These are phyloP conservation scores for Leptopilina syphax DNA, from an alignment of 2,888 invertebrate species.

Conservation along the genomic window DNA sequence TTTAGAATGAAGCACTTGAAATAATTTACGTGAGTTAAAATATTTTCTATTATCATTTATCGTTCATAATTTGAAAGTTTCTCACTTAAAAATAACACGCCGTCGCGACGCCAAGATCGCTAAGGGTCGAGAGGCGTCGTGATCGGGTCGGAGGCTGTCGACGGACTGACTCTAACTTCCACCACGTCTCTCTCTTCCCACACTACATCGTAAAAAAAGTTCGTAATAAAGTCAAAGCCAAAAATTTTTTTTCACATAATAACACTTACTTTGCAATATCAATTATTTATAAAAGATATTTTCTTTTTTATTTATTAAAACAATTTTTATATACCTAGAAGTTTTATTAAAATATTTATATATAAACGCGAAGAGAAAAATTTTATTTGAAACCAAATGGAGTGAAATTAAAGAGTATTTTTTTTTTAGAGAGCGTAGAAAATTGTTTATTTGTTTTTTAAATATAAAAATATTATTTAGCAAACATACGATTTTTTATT, in stretches of 20 bases:
- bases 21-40: not conserved
- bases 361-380: too few species aligned
- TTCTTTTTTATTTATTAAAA: not conserved
- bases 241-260: not conserved
- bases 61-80: conserved; percentile 14
- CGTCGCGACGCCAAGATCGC: conserved; percentile 49
- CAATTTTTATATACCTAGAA: too few species aligned
- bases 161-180: conserved; percentile 70
- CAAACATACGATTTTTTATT: too few species aligned
- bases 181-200: conserved; percentile 51
- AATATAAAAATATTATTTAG: too few species aligned
- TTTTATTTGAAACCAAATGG: too few species aligned
- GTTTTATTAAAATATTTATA: too few species aligned
- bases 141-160: conserved; percentile 73
- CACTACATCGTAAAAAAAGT: conserved; percentile 51
- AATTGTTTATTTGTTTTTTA: too few species aligned
- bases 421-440: too few species aligned
- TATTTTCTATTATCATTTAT: not conserved
- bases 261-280: not conserved
- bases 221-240: conserved; percentile 41
- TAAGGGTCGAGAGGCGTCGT: conserved; percentile 63
- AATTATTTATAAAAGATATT: not conserved
- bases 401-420: too few species aligned
- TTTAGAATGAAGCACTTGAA: not conserved
- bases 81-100: conserved; percentile 44